Percentiles rank a stretch among this genome's conserved stretches.
Conservation (phyloP, 2,113 vertebrate genomes). For the Cranoglanis bouderius region DNA sequence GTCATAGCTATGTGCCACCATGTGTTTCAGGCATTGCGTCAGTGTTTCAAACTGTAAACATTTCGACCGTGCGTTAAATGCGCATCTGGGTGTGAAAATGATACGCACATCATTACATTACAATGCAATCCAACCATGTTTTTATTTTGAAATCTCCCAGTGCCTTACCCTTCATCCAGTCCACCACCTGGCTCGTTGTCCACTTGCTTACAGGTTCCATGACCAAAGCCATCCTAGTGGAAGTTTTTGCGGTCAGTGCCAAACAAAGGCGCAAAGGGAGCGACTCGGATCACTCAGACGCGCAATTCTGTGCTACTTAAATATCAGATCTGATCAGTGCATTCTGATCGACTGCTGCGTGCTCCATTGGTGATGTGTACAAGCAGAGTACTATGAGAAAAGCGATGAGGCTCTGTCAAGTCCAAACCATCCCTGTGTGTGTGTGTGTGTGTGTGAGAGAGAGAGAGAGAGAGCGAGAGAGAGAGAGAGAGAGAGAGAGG, state of each 20-base stretch:
- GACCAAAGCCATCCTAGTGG: slow-evolving; percentile 73
- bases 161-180: slow-evolving; percentile 78
- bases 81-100: neutral
- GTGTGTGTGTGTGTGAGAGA: neutral
- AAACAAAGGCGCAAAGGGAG: slow-evolving; percentile 64
- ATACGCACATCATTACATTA: neutral
- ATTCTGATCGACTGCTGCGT: slow-evolving; percentile 16
- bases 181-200: slow-evolving; percentile 76
- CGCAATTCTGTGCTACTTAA: neutral
- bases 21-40: slow-evolving; percentile 26
- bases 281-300: slow-evolving; percentile 19
- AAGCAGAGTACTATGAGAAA: slow-evolving; percentile 53
- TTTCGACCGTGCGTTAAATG: neutral
- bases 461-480: too few species aligned
- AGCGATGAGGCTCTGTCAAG: slow-evolving; percentile 55
- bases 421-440: slow-evolving; percentile 54
- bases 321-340: slow-evolving; percentile 1
- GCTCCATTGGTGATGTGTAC: slow-evolving; percentile 27
- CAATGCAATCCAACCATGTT: neutral
- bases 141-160: neutral
- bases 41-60: slow-evolving; percentile 25
- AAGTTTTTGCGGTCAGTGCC: slow-evolving; percentile 70
- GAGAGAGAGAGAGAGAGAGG: too few species aligned
- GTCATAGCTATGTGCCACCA: neutral
- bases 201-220: slow-evolving; percentile 82